Evolutionary conservation across 37 sponge, comb jelly and placozoan species (phyloP).

Genomic region (Oopsacas minuta): DNA sequence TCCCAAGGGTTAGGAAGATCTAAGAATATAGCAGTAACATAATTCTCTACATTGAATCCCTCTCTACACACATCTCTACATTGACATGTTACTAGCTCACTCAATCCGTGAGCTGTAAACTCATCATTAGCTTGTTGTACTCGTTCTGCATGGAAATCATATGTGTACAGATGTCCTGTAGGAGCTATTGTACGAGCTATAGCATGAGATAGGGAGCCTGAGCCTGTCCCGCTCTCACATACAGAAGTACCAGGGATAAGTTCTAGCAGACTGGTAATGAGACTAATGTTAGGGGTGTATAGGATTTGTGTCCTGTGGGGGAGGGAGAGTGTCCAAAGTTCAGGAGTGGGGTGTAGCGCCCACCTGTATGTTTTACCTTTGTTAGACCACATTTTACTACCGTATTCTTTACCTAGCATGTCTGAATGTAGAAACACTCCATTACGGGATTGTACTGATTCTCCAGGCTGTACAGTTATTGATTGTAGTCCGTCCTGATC

Average conservation of each 20-base stretch:
- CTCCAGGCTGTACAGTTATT: constrained; percentile 39
- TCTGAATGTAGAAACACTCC: constrained; percentile 61
- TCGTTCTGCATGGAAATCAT: constrained; percentile 84
- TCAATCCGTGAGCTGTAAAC: constrained; percentile 65
- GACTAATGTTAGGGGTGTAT: constrained; percentile 73
- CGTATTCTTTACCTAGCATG: constrained; percentile 69
- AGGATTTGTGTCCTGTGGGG: constrained; percentile 95
- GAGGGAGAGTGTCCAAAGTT: constrained; percentile 86
- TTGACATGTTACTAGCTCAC: constrained; percentile 53
- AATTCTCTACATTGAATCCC: constrained; percentile 62
- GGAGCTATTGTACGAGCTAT: constrained; percentile 78
- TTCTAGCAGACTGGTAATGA: constrained; percentile 59
- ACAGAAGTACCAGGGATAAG: constrained; percentile 74
- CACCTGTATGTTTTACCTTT: constrained; percentile 57
- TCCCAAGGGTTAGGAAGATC: constrained; percentile 88
- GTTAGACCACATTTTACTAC: constrained; percentile 48
- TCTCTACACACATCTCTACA: constrained; percentile 75
- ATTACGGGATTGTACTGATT: constrained; percentile 52
- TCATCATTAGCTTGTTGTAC: constrained; percentile 61
- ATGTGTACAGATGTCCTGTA: constrained; percentile 77
- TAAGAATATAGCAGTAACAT: constrained; percentile 59
- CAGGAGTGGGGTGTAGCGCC: constrained; percentile 75
- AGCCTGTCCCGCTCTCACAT: constrained; percentile 82
- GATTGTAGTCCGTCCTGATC: constrained; percentile 34
- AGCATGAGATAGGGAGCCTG: constrained; percentile 87